phyloP scores from a whole-genome alignment of 2,888 invertebrate genomes.

The Argyra leucocephala region DNA sequence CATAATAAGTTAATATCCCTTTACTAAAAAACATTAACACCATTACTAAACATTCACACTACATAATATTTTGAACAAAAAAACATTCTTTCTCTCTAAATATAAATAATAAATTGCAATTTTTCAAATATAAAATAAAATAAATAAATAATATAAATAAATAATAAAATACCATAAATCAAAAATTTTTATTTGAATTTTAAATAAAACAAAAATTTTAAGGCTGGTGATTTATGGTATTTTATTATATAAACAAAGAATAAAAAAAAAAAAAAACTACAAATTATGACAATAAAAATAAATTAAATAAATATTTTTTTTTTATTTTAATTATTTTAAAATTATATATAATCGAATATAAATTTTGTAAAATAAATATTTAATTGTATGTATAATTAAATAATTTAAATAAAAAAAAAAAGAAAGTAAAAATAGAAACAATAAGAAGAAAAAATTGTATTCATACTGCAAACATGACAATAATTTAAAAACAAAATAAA shows the following conservation, averaged over 20 bases:
- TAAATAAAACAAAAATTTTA: background rate
- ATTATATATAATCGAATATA: background rate
- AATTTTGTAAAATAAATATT: background rate
- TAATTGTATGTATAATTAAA: background rate
- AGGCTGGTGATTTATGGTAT: conserved; percentile 6
- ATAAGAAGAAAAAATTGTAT: background rate
- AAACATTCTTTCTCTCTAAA: too few species aligned
- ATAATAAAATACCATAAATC: conserved; percentile 7
- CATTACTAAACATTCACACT: too few species aligned
- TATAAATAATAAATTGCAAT: too few species aligned
- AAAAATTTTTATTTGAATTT: background rate
- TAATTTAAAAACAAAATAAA: background rate
- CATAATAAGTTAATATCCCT: too few species aligned
- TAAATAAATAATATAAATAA: too few species aligned
- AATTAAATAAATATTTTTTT: background rate
- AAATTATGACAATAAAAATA: background rate
- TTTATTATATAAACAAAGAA: background rate
- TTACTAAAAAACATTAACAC: too few species aligned
- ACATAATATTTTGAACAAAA: too few species aligned
- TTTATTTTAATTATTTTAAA: background rate
- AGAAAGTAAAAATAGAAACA: background rate
- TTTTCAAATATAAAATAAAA: too few species aligned
- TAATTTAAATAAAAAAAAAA: background rate
- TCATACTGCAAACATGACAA: conserved; percentile 3
- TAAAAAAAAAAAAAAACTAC: too few species aligned